A percentile compares a stretch with the other conserved stretches of the same genome.
Conservation (phyloP, 64 coral and sea anemone genomes). For the Montipora capricornis region DNA sequence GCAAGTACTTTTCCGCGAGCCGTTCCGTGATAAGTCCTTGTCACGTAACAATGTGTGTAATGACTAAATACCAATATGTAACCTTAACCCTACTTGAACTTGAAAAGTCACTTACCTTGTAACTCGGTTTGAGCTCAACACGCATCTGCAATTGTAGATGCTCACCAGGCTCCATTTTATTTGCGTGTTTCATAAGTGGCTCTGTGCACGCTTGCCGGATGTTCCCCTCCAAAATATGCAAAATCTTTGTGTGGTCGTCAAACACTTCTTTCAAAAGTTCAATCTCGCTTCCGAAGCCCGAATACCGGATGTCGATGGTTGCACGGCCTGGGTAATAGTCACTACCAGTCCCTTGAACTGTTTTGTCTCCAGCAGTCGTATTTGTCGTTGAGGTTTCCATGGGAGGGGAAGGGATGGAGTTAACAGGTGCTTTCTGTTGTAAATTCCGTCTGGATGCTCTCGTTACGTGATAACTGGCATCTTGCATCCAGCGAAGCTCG, state of each 20-base stretch:
- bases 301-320: slow-evolving; percentile 79
- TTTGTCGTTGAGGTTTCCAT: not conserved
- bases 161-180: slow-evolving; percentile 78
- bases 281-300: slow-evolving; percentile 60
- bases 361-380: not conserved
- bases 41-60: no score
- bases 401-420: not conserved
- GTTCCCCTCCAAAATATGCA: slow-evolving; percentile 55
- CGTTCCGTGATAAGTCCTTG: no score
- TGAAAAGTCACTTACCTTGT: slow-evolving; percentile 61
- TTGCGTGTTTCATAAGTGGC: slow-evolving; percentile 78
- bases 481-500: slow-evolving; percentile 79
- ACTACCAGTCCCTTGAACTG: not conserved
- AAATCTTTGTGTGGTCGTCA: slow-evolving; percentile 40
- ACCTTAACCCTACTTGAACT: no score
- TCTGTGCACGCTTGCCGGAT: slow-evolving; percentile 74
- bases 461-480: slow-evolving; percentile 7
- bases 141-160: slow-evolving; percentile 71
- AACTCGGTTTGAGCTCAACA: slow-evolving; percentile 47
- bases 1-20: no score
- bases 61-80: no score
- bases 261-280: slow-evolving; percentile 53
- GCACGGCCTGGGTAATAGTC: slow-evolving; percentile 65
- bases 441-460: not conserved
- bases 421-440: not conserved